Conservation (phyloP, 2,888 invertebrate species). For the Automeris io region DNA sequence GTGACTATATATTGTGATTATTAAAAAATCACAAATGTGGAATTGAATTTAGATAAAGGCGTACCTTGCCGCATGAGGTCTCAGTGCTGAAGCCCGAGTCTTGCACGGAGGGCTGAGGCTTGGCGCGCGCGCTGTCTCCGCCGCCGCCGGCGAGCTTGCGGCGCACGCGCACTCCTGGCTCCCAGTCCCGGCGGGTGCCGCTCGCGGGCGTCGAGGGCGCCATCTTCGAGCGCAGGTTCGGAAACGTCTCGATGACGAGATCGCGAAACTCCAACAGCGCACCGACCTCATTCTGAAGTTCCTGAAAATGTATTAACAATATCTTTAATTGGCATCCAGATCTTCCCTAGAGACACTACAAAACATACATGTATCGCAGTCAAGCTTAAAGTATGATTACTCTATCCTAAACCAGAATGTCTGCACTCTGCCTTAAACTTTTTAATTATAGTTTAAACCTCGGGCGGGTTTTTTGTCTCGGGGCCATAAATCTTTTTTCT, state of each 20-base stretch:
- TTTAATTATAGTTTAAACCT: no score
- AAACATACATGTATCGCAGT: background rate
- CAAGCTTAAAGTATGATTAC: constrained; percentile 1
- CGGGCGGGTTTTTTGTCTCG: no score
- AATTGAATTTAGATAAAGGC: background rate
- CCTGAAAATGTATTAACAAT: constrained; percentile 51
- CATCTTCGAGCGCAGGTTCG: constrained; percentile 92
- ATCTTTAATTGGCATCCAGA: background rate
- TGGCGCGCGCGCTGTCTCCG: constrained; percentile 67
- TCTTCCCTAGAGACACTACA: background rate
- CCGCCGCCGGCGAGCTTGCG: constrained; percentile 72
- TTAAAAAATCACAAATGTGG: background rate
- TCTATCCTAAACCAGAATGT: no score
- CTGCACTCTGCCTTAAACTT: no score
- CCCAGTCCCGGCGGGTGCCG: constrained; percentile 82
- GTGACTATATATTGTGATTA: no score
- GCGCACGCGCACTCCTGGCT: constrained; percentile 87
- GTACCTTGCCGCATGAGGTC: constrained; percentile 84
- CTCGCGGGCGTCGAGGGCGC: constrained; percentile 78
- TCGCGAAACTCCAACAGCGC: constrained; percentile 94
- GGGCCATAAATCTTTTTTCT: no score
- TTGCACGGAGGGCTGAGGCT: constrained; percentile 81
- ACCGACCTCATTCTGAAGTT: constrained; percentile 95
- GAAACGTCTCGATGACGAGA: constrained; percentile 95
- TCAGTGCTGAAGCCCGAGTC: constrained; percentile 95